Percentiles rank a stretch among this genome's conserved stretches.
Conservation (phyloP, 2,888 invertebrate species). For the Stenotaenia linearis region DNA sequence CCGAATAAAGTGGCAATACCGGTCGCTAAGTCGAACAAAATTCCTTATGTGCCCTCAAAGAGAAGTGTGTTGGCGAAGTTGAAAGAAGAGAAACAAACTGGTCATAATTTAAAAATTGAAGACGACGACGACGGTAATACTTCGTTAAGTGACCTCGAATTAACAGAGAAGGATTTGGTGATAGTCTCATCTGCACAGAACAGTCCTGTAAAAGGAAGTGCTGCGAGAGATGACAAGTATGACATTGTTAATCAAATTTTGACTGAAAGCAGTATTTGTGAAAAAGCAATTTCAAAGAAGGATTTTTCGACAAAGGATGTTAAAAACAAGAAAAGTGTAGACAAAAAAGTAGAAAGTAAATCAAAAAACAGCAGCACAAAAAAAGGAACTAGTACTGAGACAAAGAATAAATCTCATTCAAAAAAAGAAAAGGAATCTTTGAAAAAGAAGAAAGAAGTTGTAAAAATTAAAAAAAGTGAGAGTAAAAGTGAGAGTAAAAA, state of each 20-base stretch:
- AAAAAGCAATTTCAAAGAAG: conserved; percentile 29
- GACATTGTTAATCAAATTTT: conserved; percentile 38
- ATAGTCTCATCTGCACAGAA: background rate
- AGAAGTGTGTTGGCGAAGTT: background rate
- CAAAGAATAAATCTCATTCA: background rate
- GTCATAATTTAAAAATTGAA: background rate
- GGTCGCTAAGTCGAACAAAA: background rate
- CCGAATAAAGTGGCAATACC: background rate
- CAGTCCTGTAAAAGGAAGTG: conserved; percentile 14
- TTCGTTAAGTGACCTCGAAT: background rate
- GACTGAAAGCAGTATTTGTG: conserved; percentile 36
- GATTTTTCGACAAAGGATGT: background rate
- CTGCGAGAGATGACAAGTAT: conserved; percentile 32
- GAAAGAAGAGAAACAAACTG: background rate
- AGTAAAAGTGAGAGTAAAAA: conserved; percentile 30
- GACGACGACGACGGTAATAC: background rate
- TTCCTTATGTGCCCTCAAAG: background rate
- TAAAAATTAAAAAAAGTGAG: background rate
- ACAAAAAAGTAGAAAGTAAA: background rate
- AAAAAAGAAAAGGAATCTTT: conserved; percentile 30
- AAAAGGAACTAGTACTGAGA: background rate
- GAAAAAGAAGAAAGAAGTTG: background rate
- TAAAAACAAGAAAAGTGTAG: background rate
- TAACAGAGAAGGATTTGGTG: background rate
- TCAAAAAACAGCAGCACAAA: background rate